Evolutionary conservation across 1,140 invertebrate genomes (phyloP).

Genomic region (Reticulitermes speratus): DNA sequence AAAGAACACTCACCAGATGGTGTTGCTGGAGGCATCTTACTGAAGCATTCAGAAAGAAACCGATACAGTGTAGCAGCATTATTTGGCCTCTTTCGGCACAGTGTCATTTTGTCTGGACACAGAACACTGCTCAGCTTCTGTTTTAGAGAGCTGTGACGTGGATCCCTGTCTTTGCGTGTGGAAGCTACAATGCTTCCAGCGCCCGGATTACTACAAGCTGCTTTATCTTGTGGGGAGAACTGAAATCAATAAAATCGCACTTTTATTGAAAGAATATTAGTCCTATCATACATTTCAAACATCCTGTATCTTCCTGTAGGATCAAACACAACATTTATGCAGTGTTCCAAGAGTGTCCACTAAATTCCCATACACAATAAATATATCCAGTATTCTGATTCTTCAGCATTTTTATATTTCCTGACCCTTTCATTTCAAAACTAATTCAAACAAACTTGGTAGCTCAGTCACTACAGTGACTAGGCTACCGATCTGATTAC

Average conservation of each 20-base stretch:
- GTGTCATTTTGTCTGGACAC: constrained; percentile 44
- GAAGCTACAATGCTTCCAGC: not conserved
- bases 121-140: constrained; percentile 48
- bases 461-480: too few relatives aligned
- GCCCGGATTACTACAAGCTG: not conserved
- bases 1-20: not conserved
- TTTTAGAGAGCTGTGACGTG: constrained; percentile 32
- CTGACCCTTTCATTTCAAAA: too few relatives aligned
- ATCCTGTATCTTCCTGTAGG: too few relatives aligned
- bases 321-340: too few relatives aligned
- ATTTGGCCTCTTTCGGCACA: constrained; percentile 37
- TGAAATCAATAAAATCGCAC: not conserved
- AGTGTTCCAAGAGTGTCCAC: too few relatives aligned
- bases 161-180: not conserved
- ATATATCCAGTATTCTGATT: too few relatives aligned
- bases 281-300: too few relatives aligned
- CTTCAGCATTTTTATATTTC: too few relatives aligned
- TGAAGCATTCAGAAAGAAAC: constrained; percentile 12
- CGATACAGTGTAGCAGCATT: constrained; percentile 41
- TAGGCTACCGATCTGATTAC: too few relatives aligned
- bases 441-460: too few relatives aligned
- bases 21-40: not conserved
- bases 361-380: too few relatives aligned
- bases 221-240: constrained; percentile 9
- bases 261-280: too few relatives aligned